Evolutionary conservation across 2,797 vertebrate species (phyloP).

Genomic region (Phoxinus dragarum): DNA sequence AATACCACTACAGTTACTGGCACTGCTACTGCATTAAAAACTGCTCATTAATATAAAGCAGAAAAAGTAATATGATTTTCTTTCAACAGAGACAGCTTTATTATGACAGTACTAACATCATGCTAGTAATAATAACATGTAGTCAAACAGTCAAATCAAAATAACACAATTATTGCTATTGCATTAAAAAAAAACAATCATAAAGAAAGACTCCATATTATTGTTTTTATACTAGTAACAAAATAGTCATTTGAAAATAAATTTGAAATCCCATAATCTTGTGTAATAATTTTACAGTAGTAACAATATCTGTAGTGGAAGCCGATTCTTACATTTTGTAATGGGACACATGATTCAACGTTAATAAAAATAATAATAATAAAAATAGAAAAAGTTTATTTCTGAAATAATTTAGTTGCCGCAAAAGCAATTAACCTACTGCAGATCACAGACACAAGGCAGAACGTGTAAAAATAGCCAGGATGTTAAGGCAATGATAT

Average conservation of each 20-base stretch:
- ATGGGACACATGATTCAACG: background rate
- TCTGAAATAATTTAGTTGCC: background rate
- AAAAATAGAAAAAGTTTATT: background rate
- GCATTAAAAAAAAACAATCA: background rate
- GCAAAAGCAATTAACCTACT: conserved; percentile 3
- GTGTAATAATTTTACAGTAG: background rate
- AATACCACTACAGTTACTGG: background rate
- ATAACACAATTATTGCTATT: background rate
- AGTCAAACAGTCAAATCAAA: background rate
- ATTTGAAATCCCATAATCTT: background rate
- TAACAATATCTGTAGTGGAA: background rate
- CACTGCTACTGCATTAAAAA: background rate
- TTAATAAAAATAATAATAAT: background rate
- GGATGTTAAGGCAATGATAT: conserved; percentile 10
- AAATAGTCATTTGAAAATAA: background rate
- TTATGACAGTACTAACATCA: too few species aligned
- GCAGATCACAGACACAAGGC: conserved; percentile 11
- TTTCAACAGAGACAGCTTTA: background rate
- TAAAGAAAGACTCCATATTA: background rate
- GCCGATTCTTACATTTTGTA: background rate
- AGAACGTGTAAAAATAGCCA: conserved; percentile 16
- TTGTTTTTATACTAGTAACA: too few species aligned
- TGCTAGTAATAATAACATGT: background rate
- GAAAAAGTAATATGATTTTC: background rate
- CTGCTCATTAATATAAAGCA: background rate